Percentiles rank a stretch among this genome's conserved stretches.
Conservation (phyloP, 30 jellyfish, hydroid and myxozoan species). For the Turritopsis rubra region DNA sequence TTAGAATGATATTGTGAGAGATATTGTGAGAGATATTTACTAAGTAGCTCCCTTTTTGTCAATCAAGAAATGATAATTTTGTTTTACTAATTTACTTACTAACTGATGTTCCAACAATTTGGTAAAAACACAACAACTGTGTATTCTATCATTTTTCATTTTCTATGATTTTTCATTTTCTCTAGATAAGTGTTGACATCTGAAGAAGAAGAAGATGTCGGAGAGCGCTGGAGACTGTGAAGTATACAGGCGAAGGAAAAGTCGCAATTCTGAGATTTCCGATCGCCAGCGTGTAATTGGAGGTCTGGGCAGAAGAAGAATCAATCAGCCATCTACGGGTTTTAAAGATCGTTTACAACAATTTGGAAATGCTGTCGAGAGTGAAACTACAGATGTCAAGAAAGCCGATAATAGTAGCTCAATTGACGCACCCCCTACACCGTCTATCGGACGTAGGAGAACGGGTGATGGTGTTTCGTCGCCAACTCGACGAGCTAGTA, state of each 20-base stretch:
- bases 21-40: too few relatives aligned
- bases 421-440: background rate
- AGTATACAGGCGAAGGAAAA: constrained; percentile 22
- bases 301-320: constrained; percentile 21
- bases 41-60: too few relatives aligned
- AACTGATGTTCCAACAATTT: too few relatives aligned
- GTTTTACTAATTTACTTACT: too few relatives aligned
- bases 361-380: constrained; percentile 11
- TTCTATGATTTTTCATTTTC: background rate
- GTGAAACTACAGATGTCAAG: background rate
- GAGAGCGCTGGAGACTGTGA: constrained; percentile 15
- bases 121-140: too few relatives aligned
- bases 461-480: constrained; percentile 7
- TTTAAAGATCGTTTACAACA: constrained; percentile 27
- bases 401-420: background rate
- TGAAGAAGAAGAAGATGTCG: constrained; percentile 20
- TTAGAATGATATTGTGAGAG: too few relatives aligned
- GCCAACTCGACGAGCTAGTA: constrained; percentile 13
- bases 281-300: constrained; percentile 31
- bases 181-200: background rate
- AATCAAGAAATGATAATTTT: too few relatives aligned
- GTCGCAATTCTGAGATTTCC: constrained; percentile 2
- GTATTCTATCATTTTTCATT: too few relatives aligned
- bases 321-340: background rate
- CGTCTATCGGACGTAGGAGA: background rate